A percentile compares a stretch with the other conserved stretches of the same genome.
Evolutionary conservation across 92 coral and sea anemone species (phyloP).

Genomic region (Phenganax stokvisi): DNA sequence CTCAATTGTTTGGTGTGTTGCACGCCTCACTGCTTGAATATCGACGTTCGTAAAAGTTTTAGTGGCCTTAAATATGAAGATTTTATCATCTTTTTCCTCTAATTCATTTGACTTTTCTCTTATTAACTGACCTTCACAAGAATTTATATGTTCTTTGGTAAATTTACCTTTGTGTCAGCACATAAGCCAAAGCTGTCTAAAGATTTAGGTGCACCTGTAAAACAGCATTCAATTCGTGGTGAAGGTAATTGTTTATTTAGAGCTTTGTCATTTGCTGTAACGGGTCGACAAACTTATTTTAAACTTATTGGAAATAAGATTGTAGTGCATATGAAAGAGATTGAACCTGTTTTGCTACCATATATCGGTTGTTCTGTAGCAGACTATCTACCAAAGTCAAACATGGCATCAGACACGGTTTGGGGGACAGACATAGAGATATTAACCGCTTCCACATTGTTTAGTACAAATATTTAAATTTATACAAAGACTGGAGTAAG

Average conservation of each 20-base stretch:
- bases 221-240: not conserved
- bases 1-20: too few relatives aligned
- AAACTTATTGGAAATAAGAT: not conserved
- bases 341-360: not conserved
- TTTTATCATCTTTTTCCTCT: too few relatives aligned
- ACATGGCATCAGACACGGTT: not conserved
- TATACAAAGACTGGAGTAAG: too few relatives aligned
- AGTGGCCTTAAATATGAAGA: too few relatives aligned
- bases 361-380: not conserved
- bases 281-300: constrained; percentile 1
- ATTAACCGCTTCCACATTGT: not conserved
- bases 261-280: not conserved
- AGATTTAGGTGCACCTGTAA: not conserved
- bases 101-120: too few relatives aligned
- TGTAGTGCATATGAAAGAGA: not conserved
- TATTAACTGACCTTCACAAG: too few relatives aligned
- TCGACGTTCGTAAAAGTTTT: too few relatives aligned
- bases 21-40: too few relatives aligned
- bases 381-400: not conserved
- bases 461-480: too few relatives aligned
- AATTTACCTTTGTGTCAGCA: too few relatives aligned
- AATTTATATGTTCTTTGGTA: too few relatives aligned
- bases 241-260: constrained; percentile 3
- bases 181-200: too few relatives aligned
- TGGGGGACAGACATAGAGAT: constrained; percentile 4